These are phyloP conservation scores for Chrysolina americana DNA, from an alignment of 2,888 invertebrate genomes.

Conservation along the genomic window DNA sequence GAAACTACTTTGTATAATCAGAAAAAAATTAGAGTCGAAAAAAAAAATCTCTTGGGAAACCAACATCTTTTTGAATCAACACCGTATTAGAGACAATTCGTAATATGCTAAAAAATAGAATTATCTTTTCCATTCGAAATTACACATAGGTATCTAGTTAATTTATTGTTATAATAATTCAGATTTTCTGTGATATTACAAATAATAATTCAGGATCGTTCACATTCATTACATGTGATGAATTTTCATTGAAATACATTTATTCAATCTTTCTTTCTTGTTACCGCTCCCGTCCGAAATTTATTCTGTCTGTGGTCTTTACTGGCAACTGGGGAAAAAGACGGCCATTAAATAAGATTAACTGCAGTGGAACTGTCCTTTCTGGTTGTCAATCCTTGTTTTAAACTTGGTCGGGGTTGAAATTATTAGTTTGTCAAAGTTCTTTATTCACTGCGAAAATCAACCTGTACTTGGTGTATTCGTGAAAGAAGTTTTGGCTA, in stretches of 20 bases:
- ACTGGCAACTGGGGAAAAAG: not conserved
- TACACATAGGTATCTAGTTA: not conserved
- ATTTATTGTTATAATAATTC: not conserved
- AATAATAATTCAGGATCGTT: not conserved
- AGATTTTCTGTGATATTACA: not conserved
- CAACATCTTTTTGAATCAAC: too few species aligned
- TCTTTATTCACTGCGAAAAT: too few species aligned
- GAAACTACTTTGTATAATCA: too few species aligned
- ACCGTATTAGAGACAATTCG: too few species aligned
- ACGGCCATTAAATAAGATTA: not conserved
- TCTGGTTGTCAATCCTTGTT: not conserved
- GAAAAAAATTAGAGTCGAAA: too few species aligned
- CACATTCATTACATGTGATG: not conserved
- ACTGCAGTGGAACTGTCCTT: not conserved
- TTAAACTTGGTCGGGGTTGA: not conserved
- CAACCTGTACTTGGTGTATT: too few species aligned
- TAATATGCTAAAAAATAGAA: too few species aligned
- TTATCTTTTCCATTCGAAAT: not conserved
- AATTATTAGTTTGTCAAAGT: not conserved
- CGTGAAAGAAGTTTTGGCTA: too few species aligned
- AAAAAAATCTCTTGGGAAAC: too few species aligned
- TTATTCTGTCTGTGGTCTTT: slow-evolving; percentile 2
- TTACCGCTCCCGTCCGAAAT: not conserved
- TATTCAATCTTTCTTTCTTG: not conserved
- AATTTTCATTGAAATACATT: not conserved